Base-by-base conservation (phyloP, 2,797 vertebrate species). In the Sebastes steindachneri region DNA sequence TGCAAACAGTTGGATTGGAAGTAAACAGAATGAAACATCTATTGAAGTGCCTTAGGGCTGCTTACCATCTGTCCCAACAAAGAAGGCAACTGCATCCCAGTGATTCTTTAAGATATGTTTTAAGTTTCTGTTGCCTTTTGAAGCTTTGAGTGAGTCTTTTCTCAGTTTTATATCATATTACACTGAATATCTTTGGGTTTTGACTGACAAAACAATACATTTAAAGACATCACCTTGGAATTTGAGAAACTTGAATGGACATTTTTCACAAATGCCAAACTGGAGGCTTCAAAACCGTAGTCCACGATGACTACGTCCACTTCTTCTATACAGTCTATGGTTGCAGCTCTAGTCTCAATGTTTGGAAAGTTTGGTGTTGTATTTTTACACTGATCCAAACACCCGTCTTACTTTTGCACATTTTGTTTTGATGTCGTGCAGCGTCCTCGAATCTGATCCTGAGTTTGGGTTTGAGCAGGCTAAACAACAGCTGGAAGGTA, bases 381-480 rank as follows among this genome's bases (percentile, higher is more conserved):
- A 8, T 51, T 29, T 51, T 23, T 9, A 21, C 9, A 5, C 8
- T 31, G 29, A 45, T 14, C 4, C 67, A 23, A 37, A 41, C 17
- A 21, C 3, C 37, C 4, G 15, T 59, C 55, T 53, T 3, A 35
- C 45, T 37, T 60, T 48, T 60, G 7, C 29, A 6, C 25, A 1
- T 80, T 82, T 84, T 45, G 4, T 74, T 51, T 71, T 63, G 4
- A n/a, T 53, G 8, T 73, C 9, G 1, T 51, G n/a, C 92, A 99
- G 99, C 0, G 97, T 99, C 79, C 96, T 99, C 17, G 98, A 99
- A 37, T 97, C 97, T 1, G 96, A 99, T 90, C 97, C 98, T 0
- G 96, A 97, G 59, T 99, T 99, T 88, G 99, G 99, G 65, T 99
- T 99, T 88, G 97, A 98, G 87, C 95, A 99, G 92, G 98, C 98